Base-by-base conservation (phyloP, 64 coral and sea anemone species). In the Cladopsammia gracilis region DNA sequence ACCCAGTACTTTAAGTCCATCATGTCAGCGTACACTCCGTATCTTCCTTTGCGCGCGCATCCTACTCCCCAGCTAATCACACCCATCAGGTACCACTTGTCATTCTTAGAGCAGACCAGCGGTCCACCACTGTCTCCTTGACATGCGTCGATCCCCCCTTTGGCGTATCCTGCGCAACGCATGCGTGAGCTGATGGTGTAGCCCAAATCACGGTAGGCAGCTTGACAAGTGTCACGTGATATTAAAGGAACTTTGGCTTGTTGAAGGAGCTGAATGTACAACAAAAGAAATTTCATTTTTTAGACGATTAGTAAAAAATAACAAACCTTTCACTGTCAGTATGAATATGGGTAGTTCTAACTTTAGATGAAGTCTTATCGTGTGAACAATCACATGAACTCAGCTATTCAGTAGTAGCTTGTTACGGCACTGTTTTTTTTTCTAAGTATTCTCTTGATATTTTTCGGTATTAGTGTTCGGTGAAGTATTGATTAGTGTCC, bases 21-120 rank as follows among this genome's bases (percentile, higher is more conserved):
- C 62, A 96, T 51, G 81, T 96, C 95, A 93, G 95, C 91, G 81
- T 96, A 96, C 79, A 96, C 91, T 62, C 95, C 95, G 52, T 96
- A 96, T 87, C 95, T 71, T 24, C 72, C 87, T 50, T 90, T 64
- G 87, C 95, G 95, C 46, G 86, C 91, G 73, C 95, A 96, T 20
- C 95, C 95, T 14, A 90, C 66, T 79, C 95, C 95, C 95, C 95
- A 96, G 47, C 95, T 96, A 14, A 96, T 84, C 6, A 72, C 79
- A 0, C 95, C 95, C 86, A 93, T 86, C 58, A 93, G 79, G 70
- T 96, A 90, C 72, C 82, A 96, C 25, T 76, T 93, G 8, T 93
- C 83, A 15, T 67, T 73, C 24, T 82, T 90, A 53, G 84, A 47
- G 34, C 95, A 93, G 11, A 96, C 95, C 62, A 96, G 64, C 74